Percentiles rank a stretch among this genome's conserved stretches.
Evolutionary conservation across 2,888 invertebrate species (phyloP).

Genomic region (Cephonodes hylas): DNA sequence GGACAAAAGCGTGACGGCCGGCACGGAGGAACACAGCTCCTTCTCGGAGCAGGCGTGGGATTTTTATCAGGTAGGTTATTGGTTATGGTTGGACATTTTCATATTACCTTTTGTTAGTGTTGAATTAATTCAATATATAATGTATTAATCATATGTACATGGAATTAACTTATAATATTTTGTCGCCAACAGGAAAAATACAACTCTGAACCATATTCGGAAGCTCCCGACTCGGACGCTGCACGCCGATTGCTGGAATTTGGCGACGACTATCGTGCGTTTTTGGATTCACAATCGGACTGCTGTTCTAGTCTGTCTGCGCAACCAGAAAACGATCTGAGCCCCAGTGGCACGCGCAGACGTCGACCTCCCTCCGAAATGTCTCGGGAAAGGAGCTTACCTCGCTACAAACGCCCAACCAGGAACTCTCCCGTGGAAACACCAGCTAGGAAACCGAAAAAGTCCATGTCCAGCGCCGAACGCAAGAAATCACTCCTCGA

Average conservation of each 20-base stretch:
- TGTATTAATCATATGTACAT: background rate
- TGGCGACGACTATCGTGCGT: conserved; percentile 94
- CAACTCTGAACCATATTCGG: conserved; percentile 94
- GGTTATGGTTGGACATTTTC: background rate
- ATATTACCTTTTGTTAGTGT: background rate
- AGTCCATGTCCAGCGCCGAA: conserved; percentile 76
- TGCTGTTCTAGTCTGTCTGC: conserved; percentile 90
- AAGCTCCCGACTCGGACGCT: conserved; percentile 91
- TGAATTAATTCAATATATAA: background rate
- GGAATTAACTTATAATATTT: conserved; percentile 10
- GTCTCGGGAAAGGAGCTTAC: conserved; percentile 58
- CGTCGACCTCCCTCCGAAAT: conserved; percentile 69
- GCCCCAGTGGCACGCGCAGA: conserved; percentile 61
- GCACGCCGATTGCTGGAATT: conserved; percentile 91
- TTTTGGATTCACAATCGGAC: conserved; percentile 94
- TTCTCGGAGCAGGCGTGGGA: conserved; percentile 97
- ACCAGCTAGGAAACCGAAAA: conserved; percentile 69
- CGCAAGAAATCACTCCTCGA: conserved; percentile 73
- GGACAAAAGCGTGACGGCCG: conserved; percentile 82
- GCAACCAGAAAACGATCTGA: conserved; percentile 71
- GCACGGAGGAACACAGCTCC: conserved; percentile 88
- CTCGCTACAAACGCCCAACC: conserved; percentile 64
- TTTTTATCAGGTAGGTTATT: conserved; percentile 88
- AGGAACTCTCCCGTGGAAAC: conserved; percentile 66
- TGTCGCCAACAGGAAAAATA: conserved; percentile 88